Evolutionary conservation across 2,888 invertebrate genomes (phyloP).

Genomic region (Heliconius erato): DNA sequence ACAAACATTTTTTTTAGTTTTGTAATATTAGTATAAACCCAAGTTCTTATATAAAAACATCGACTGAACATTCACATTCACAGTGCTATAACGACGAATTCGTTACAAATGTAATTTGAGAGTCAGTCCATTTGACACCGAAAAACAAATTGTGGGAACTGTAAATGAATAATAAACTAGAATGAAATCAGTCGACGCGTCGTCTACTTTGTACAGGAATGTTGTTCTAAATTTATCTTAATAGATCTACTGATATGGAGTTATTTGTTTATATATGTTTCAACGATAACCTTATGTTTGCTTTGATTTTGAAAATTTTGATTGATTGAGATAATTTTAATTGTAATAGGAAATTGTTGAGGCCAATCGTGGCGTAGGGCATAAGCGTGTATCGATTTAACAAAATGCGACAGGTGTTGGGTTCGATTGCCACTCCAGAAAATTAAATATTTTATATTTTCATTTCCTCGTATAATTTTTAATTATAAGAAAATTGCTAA

Average conservation of each 20-base stretch:
- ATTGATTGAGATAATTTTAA: no score
- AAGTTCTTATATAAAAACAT: neutral
- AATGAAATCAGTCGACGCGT: constrained; percentile 1
- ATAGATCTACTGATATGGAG: neutral
- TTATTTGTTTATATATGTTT: neutral
- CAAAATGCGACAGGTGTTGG: no score
- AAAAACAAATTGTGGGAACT: constrained; percentile 38
- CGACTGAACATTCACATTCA: constrained; percentile 20
- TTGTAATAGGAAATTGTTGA: no score
- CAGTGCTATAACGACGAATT: constrained; percentile 34
- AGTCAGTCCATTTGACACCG: constrained; percentile 36
- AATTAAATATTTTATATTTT: no score
- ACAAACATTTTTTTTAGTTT: neutral
- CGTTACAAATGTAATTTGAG: constrained; percentile 36
- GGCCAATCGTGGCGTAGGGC: no score
- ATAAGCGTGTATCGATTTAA: neutral
- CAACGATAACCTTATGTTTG: neutral
- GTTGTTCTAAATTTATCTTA: constrained; percentile 3
- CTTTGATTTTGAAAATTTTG: no score
- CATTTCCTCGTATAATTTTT: no score
- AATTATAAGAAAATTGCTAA: no score
- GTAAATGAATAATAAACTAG: constrained; percentile 19
- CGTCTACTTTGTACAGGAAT: neutral
- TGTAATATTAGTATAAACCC: neutral
- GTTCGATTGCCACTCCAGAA: no score